Conservation (phyloP, 2,888 invertebrate species). For the Lithophane socia region DNA sequence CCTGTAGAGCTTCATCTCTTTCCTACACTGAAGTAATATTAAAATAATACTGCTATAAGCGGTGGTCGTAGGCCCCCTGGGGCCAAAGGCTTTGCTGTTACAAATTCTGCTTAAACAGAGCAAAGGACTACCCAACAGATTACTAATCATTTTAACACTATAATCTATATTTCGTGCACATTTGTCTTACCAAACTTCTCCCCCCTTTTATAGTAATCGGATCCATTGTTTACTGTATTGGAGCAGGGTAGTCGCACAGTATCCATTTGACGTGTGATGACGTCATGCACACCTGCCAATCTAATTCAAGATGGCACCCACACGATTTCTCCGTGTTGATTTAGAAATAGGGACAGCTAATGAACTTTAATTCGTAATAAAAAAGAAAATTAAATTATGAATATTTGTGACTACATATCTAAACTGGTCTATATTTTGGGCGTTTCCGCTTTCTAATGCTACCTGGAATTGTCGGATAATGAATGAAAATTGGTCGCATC, state of each 20-base stretch:
- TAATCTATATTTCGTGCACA: constrained; percentile 46
- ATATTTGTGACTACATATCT: neutral
- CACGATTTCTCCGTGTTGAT: neutral
- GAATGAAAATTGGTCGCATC: neutral
- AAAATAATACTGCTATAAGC: no score
- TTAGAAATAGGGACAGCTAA: neutral
- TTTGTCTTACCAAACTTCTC: neutral
- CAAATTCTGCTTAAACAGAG: neutral
- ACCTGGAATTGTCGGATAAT: neutral
- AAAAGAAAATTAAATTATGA: neutral
- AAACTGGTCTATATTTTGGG: neutral
- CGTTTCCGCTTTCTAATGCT: neutral
- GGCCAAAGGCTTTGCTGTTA: neutral
- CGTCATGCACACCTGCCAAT: constrained; percentile 46
- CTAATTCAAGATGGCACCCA: constrained; percentile 23
- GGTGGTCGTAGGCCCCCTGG: no score
- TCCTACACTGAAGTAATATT: no score
- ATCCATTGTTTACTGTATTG: constrained; percentile 48
- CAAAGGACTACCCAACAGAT: neutral
- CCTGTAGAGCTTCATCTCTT: no score
- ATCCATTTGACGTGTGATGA: constrained; percentile 32
- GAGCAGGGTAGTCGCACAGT: neutral
- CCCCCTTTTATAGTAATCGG: constrained; percentile 37
- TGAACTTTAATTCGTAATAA: neutral
- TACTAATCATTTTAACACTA: constrained; percentile 4